Conservation (phyloP, 2,888 invertebrate genomes). For the Hipparchia sbordonii region DNA sequence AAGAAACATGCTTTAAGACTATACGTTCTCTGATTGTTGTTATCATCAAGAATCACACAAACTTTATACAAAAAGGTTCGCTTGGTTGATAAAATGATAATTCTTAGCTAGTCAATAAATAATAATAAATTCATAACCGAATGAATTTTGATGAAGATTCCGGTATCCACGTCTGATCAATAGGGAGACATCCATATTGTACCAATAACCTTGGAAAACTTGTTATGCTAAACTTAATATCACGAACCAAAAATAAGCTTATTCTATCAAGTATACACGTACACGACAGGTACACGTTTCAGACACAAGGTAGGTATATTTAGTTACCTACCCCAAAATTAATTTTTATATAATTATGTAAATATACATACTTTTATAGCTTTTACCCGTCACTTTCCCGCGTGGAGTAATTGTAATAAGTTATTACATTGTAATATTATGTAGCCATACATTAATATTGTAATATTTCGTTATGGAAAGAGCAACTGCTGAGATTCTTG, state of each 20-base stretch:
- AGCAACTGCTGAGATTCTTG: too few relatives aligned
- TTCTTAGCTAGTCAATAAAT: too few relatives aligned
- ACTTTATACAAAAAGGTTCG: neutral
- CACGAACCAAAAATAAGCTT: slow-evolving; percentile 64
- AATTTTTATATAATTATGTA: too few relatives aligned
- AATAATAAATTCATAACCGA: slow-evolving; percentile 9
- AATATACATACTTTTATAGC: neutral
- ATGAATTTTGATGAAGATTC: slow-evolving; percentile 28
- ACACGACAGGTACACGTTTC: neutral
- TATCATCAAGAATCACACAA: neutral
- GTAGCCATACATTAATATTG: too few relatives aligned
- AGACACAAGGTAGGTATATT: neutral
- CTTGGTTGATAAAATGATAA: too few relatives aligned
- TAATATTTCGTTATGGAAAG: too few relatives aligned
- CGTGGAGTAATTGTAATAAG: too few relatives aligned
- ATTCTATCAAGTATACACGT: slow-evolving; percentile 19
- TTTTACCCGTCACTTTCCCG: too few relatives aligned
- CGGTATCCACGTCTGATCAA: slow-evolving; percentile 24
- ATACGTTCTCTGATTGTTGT: neutral
- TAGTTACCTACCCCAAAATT: neutral
- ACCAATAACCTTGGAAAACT: slow-evolving; percentile 69
- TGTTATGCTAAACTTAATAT: slow-evolving; percentile 72
- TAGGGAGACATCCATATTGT: slow-evolving; percentile 45
- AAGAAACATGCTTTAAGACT: too few relatives aligned
- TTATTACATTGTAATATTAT: too few relatives aligned